These are phyloP conservation scores for Ichneumon xanthorius DNA, from an alignment of 2,888 invertebrate genomes.

Conservation along the genomic window DNA sequence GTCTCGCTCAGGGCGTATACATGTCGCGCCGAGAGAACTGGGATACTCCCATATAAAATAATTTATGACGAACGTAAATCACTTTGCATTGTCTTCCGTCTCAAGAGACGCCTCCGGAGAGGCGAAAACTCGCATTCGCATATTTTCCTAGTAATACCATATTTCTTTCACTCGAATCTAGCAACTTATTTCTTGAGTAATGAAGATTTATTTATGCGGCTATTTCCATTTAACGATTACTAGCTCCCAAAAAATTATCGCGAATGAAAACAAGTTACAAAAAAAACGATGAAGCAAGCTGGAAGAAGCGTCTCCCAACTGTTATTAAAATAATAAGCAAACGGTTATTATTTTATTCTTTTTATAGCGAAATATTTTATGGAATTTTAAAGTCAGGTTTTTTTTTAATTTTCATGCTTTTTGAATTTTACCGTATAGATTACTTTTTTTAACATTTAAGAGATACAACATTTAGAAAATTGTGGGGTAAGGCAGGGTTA, in stretches of 20 bases:
- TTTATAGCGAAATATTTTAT: no score
- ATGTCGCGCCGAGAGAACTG: constrained; percentile 16
- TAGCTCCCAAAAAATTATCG: neutral
- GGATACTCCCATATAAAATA: constrained; percentile 28
- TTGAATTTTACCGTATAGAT: no score
- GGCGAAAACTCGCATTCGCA: constrained; percentile 15
- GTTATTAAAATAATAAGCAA: no score
- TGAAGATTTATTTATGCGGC: neutral
- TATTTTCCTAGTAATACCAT: constrained; percentile 13
- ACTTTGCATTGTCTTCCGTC: constrained; percentile 38
- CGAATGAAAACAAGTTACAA: neutral
- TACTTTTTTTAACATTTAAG: no score
- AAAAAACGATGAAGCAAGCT: neutral
- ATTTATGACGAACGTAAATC: constrained; percentile 48
- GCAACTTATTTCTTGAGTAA: constrained; percentile 11
- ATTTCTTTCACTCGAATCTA: neutral
- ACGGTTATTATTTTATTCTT: no score
- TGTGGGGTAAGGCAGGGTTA: no score
- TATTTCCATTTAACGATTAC: neutral
- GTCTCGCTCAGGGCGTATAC: neutral
- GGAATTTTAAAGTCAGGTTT: no score
- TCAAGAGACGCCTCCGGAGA: constrained; percentile 26
- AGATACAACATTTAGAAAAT: no score
- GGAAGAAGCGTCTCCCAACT: no score
- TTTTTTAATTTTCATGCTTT: no score